Percentiles rank a stretch among this genome's conserved stretches.
phyloP scores from a whole-genome alignment of 2,797 vertebrate genomes.

The Cirrhinus molitorella region DNA sequence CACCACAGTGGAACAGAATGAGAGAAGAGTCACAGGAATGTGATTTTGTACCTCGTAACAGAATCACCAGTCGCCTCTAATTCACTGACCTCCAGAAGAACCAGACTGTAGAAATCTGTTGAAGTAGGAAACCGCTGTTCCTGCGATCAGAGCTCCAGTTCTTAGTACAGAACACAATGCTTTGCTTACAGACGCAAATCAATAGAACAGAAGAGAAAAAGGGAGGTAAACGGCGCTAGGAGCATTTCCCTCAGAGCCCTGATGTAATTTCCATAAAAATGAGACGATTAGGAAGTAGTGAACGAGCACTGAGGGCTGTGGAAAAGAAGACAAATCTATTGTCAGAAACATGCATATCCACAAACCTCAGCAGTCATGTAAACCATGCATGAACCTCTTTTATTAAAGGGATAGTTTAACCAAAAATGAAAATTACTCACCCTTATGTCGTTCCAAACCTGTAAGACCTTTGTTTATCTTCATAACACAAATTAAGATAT shows the following conservation, averaged over 20 bases:
- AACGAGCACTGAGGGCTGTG: background rate
- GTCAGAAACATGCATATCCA: background rate
- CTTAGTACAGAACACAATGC: slow-evolving; percentile 4
- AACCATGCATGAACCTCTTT: background rate
- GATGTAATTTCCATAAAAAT: slow-evolving; percentile 51
- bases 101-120: background rate
- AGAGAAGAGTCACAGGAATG: background rate
- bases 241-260: slow-evolving; percentile 3
- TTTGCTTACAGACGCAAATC: slow-evolving; percentile 58
- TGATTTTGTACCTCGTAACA: background rate
- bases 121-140: background rate
- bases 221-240: background rate
- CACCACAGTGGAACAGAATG: too few relatives aligned
- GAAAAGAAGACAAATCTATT: background rate
- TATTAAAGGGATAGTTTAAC: background rate
- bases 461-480: background rate
- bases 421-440: background rate
- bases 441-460: background rate
- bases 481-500: background rate
- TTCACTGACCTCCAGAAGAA: background rate
- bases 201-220: slow-evolving; percentile 52
- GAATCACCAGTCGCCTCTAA: background rate
- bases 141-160: slow-evolving; percentile 27
- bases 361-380: background rate
- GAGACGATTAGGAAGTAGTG: slow-evolving; percentile 33